Conservation (phyloP, 2,797 vertebrate genomes). For the Malacoraja senta region DNA sequence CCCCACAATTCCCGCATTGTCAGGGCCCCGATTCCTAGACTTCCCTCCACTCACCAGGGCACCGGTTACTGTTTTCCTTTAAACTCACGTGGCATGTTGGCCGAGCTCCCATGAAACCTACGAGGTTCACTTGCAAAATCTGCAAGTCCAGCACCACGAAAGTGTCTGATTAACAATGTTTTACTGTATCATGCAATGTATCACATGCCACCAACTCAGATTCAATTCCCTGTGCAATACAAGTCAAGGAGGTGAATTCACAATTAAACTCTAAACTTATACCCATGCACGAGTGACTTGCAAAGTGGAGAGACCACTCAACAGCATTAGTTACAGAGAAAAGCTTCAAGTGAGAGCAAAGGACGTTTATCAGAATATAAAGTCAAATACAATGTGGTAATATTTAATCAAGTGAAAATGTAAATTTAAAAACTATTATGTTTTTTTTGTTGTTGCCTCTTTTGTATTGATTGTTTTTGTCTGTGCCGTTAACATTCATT, state of each 20-base stretch:
- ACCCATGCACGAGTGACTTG: background rate
- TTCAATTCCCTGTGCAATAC: too few relatives aligned
- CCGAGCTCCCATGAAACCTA: too few relatives aligned
- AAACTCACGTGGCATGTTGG: too few relatives aligned
- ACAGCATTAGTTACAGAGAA: constrained; percentile 14
- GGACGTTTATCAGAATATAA: constrained; percentile 4
- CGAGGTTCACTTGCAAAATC: too few relatives aligned
- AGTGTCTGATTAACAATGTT: too few relatives aligned
- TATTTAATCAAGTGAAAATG: background rate
- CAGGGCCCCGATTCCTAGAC: too few relatives aligned
- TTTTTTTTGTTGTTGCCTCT: background rate
- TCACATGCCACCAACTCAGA: background rate
- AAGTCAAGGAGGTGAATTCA: background rate
- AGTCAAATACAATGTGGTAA: background rate
- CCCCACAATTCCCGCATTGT: too few relatives aligned
- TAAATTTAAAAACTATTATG: constrained; percentile 2
- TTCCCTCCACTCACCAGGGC: too few relatives aligned
- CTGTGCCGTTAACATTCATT: background rate
- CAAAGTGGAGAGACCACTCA: background rate
- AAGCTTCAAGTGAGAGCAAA: constrained; percentile 4
- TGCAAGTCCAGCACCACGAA: too few relatives aligned
- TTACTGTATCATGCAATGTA: too few relatives aligned
- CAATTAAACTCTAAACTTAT: background rate
- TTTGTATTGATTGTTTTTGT: background rate
- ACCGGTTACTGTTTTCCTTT: too few relatives aligned